Evolutionary conservation across 1,140 invertebrate species (phyloP).

Genomic region (Caenorhabditis briggsae): DNA sequence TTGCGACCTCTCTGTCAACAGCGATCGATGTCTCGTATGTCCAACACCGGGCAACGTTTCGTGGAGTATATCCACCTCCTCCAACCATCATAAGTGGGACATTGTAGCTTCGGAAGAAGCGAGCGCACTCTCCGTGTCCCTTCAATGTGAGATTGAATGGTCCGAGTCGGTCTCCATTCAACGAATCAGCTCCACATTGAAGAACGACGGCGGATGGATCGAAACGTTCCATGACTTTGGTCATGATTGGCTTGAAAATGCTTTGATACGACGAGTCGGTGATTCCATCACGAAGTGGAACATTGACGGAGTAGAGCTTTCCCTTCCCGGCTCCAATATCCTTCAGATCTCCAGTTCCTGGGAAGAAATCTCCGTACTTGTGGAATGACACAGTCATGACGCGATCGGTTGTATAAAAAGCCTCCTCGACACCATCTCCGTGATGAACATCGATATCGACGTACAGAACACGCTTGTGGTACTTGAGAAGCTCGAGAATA

Average conservation of each 20-base stretch:
- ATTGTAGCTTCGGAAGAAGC: conserved; percentile 96
- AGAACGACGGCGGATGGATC: conserved; percentile 93
- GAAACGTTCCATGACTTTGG: conserved; percentile 98
- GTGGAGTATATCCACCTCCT: conserved; percentile 96
- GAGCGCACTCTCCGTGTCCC: conserved; percentile 96
- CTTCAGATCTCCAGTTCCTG: conserved; percentile 88
- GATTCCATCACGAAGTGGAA: conserved; percentile 81
- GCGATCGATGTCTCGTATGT: conserved; percentile 98
- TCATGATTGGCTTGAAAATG: conserved; percentile 97
- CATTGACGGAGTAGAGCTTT: conserved; percentile 81
- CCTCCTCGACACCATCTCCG: conserved; percentile 92
- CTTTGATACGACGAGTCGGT: conserved; percentile 81
- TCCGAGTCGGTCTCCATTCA: conserved; percentile 96
- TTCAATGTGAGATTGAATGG: conserved; percentile 97
- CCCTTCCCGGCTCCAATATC: conserved; percentile 81
- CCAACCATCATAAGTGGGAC: conserved; percentile 94
- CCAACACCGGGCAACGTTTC: conserved; percentile 98
- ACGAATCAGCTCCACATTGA: conserved; percentile 98
- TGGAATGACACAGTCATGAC: conserved; percentile 95
- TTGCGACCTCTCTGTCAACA: conserved; percentile 93
- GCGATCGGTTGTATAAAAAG: conserved; percentile 91
- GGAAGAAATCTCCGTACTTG: conserved; percentile 93
- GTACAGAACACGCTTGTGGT: conserved; percentile 83
- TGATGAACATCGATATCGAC: conserved; percentile 94
- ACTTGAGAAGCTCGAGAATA: conserved; percentile 89